Percentiles rank a stretch among this genome's conserved stretches.
phyloP scores from a whole-genome alignment of 2,797 vertebrate species.

The Paratrypauchen microcephalus region DNA sequence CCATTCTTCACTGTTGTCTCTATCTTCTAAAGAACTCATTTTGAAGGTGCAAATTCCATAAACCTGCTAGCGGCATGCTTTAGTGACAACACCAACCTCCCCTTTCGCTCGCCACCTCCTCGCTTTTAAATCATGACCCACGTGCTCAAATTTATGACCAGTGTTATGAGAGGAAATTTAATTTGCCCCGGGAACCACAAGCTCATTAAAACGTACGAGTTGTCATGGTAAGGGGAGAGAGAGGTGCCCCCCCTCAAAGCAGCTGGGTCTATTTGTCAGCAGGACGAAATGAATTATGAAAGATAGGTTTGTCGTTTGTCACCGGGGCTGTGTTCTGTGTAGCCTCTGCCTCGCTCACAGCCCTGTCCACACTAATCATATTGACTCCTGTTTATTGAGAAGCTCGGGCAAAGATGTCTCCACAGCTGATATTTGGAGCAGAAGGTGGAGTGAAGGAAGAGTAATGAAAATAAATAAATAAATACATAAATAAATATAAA shows the following conservation, averaged over 20 bases:
- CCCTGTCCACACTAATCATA: conserved; percentile 68
- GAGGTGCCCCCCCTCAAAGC: conserved; percentile 19
- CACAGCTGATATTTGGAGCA: no score
- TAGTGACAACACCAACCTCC: conserved; percentile 1
- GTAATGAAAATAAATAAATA: no score
- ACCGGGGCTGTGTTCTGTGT: conserved; percentile 34
- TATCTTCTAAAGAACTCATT: conserved; percentile 34
- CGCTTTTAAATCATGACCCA: conserved; percentile 20
- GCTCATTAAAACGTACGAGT: conserved; percentile 62
- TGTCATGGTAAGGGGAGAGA: conserved; percentile 22
- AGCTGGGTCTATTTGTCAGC: conserved; percentile 17
- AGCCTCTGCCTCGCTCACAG: conserved; percentile 21
- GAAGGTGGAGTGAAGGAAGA: no score
- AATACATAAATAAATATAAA: no score
- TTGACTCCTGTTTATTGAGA: conserved; percentile 57
- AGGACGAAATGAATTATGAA: conserved; percentile 42
- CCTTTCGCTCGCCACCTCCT: neutral
- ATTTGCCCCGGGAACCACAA: conserved; percentile 43
- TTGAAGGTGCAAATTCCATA: conserved; percentile 31
- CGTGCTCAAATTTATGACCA: conserved; percentile 41
- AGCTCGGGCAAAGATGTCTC: neutral
- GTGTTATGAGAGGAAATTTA: conserved; percentile 44
- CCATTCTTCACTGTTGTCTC: conserved; percentile 6
- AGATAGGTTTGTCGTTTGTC: conserved; percentile 40
- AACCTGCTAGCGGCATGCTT: conserved; percentile 2